Evolutionary conservation across 2,113 vertebrate species (phyloP).

Genomic region (Eurystomus gularis): DNA sequence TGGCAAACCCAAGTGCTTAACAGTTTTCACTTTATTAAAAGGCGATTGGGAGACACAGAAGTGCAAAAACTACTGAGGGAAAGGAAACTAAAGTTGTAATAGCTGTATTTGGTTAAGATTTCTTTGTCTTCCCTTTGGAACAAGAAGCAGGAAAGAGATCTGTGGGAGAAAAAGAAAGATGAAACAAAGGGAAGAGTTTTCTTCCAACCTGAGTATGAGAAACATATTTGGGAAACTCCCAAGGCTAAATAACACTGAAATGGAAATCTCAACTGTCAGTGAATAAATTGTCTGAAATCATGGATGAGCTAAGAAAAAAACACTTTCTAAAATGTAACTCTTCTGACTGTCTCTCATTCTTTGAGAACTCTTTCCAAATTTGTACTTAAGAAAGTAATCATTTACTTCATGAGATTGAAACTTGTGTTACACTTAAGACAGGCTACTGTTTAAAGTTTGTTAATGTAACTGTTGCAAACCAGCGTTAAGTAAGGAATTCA

Average conservation of each 20-base stretch:
- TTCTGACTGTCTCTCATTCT: neutral
- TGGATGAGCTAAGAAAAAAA: neutral
- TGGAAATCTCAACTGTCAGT: neutral
- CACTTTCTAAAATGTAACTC: neutral
- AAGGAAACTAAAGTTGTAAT: neutral
- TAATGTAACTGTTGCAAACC: neutral
- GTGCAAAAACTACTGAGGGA: neutral
- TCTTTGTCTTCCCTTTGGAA: neutral
- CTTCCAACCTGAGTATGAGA: neutral
- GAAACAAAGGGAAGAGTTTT: neutral
- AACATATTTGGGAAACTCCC: neutral
- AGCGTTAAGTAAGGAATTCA: neutral
- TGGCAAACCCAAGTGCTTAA: accelerated
- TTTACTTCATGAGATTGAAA: neutral
- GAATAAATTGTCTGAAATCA: neutral
- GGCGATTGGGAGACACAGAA: neutral
- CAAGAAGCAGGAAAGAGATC: neutral
- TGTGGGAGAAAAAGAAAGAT: neutral
- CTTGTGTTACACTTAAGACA: neutral
- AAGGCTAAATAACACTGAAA: neutral
- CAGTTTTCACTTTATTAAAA: neutral
- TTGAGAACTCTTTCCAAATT: neutral
- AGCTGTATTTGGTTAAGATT: neutral
- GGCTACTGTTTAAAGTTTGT: neutral
- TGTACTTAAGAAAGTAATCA: neutral